Conservation (phyloP, 2,113 vertebrate species). For the Oxyura jamaicensis region DNA sequence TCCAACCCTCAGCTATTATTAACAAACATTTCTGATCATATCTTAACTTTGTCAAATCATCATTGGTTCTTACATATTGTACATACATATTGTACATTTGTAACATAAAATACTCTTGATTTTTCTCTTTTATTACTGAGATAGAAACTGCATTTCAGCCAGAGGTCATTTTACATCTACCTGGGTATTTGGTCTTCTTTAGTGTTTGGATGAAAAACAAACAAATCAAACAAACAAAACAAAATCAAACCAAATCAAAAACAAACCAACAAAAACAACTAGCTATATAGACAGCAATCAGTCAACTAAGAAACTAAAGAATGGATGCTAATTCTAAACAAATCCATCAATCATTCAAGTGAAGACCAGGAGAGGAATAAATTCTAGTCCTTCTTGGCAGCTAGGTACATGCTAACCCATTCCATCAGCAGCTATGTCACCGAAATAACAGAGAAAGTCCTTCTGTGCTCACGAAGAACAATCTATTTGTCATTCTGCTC, state of each 20-base stretch:
- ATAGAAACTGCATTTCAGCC: background rate
- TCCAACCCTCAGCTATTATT: fast-evolving
- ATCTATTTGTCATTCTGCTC: background rate
- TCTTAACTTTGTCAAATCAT: background rate
- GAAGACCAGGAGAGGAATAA: background rate
- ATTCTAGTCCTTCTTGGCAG: background rate
- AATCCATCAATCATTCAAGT: background rate
- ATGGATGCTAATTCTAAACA: background rate
- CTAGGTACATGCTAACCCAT: background rate
- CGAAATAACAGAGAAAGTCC: background rate
- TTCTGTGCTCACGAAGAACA: background rate
- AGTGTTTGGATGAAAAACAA: background rate
- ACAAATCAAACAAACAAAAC: background rate
- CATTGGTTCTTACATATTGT: background rate
- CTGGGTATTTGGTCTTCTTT: background rate
- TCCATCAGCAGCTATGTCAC: background rate
- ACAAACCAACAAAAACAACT: background rate
- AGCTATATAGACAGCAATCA: background rate
- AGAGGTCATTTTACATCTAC: background rate
- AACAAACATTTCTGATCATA: background rate
- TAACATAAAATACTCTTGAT: background rate
- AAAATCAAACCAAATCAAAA: too few species aligned
- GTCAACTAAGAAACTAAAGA: background rate
- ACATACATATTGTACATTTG: too few species aligned
- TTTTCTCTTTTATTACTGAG: background rate